phyloP scores from a whole-genome alignment of 53 echinoderm and acorn worm genomes.

The Henricia sp. region DNA sequence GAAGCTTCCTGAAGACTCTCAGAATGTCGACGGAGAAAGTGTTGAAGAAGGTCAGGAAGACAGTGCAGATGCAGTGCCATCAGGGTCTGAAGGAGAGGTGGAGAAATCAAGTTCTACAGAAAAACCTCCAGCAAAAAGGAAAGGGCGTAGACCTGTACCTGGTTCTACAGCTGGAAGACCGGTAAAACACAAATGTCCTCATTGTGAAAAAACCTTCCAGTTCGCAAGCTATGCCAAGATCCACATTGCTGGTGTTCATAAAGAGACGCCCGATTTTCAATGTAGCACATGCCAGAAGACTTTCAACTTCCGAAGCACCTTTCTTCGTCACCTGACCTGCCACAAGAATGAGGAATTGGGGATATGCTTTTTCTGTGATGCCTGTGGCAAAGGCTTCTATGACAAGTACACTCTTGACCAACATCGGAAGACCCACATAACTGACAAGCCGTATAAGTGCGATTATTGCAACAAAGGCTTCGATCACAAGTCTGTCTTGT shows the following conservation, averaged over 20 bases:
- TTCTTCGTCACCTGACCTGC: conserved; percentile 40
- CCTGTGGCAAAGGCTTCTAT: conserved; percentile 31
- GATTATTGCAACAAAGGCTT: conserved; percentile 39
- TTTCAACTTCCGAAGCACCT: conserved; percentile 34
- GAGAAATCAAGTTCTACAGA: background rate
- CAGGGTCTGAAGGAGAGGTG: background rate
- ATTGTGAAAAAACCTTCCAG: conserved; percentile 35
- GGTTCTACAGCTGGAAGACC: background rate
- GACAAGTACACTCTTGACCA: conserved; percentile 6
- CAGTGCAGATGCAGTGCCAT: background rate
- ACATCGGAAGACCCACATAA: conserved; percentile 13
- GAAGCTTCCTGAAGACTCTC: too few species aligned
- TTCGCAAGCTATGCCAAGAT: conserved; percentile 7
- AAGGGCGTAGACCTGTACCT: background rate
- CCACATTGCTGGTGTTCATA: conserved; percentile 12
- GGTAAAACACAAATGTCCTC: conserved; percentile 29
- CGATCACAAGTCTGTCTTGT: conserved; percentile 27
- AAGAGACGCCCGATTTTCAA: conserved; percentile 4
- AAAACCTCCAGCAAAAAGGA: conserved; percentile 8
- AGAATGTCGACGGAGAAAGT: background rate
- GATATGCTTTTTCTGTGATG: conserved; percentile 26
- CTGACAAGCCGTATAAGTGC: conserved; percentile 24
- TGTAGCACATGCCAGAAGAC: conserved; percentile 54
- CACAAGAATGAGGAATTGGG: conserved; percentile 52
- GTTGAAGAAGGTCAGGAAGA: background rate